These are phyloP conservation scores for Pocillopora grandis DNA, from an alignment of 92 coral and sea anemone genomes.

Conservation along the genomic window DNA sequence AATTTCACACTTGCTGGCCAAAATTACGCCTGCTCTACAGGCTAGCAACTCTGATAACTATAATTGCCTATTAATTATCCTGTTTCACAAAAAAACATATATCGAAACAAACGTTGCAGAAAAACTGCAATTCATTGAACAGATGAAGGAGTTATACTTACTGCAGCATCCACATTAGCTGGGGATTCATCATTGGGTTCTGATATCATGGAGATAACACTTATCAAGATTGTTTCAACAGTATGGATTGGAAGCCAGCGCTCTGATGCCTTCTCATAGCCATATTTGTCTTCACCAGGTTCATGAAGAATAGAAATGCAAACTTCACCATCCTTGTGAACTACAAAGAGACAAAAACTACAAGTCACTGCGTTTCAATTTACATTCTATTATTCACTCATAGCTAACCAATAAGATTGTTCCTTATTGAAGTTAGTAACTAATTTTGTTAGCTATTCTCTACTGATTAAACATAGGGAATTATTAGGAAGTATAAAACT, in stretches of 20 bases:
- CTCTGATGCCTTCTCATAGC: conserved; percentile 89
- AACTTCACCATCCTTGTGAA: conserved; percentile 93
- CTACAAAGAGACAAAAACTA: conserved; percentile 40
- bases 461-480: no score
- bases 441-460: no score
- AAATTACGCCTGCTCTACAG: no score
- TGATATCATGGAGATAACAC: conserved; percentile 98
- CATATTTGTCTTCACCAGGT: conserved; percentile 98
- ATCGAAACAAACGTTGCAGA: not conserved
- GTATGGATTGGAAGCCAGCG: conserved; percentile 98
- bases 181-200: conserved; percentile 99
- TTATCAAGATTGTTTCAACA: conserved; percentile 85
- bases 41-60: no score
- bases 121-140: not conserved
- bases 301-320: conserved; percentile 98
- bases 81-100: no score
- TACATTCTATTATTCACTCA: not conserved
- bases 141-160: conserved; percentile 58
- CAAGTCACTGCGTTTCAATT: not conserved
- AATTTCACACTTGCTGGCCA: no score
- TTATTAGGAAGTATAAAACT: no score
- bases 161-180: conserved; percentile 99
- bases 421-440: no score
- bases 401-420: not conserved
- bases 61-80: not conserved